A percentile compares a stretch with the other conserved stretches of the same genome.
Conservation (phyloP, 2,888 invertebrate genomes). For the Orchestes rusci region DNA sequence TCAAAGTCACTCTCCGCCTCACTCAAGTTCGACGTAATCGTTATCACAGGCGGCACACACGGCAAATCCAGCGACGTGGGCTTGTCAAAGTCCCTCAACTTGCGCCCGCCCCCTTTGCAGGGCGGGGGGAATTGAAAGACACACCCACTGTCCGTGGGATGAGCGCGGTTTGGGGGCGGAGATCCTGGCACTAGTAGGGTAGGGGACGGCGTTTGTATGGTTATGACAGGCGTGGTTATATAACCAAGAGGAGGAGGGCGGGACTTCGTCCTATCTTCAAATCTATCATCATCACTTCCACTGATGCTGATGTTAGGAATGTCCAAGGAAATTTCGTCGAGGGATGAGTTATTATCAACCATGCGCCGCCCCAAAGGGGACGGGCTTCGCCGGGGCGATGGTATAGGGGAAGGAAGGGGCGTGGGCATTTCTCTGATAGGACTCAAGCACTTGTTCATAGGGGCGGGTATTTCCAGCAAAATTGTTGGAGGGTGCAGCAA, state of each 20-base stretch:
- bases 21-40: conserved; percentile 68
- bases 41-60: conserved; percentile 60
- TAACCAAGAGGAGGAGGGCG: too few relatives aligned
- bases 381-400: conserved; percentile 47
- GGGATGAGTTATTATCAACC: too few relatives aligned
- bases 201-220: conserved; percentile 59
- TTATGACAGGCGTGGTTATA: conserved; percentile 59
- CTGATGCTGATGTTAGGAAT: conserved; percentile 42
- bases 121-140: conserved; percentile 34
- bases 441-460: conserved; percentile 69
- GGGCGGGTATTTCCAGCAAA: conserved; percentile 67
- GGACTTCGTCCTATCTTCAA: too few relatives aligned
- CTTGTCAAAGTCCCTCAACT: conserved; percentile 57
- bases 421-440: conserved; percentile 74
- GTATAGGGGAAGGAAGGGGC: conserved; percentile 65
- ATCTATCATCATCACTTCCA: conserved; percentile 41
- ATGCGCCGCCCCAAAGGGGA: too few relatives aligned
- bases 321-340: conserved; percentile 47
- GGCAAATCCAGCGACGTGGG: conserved; percentile 55
- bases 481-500: conserved; percentile 67
- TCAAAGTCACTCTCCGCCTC: conserved; percentile 69
- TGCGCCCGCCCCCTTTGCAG: conserved; percentile 40
- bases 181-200: conserved; percentile 46
- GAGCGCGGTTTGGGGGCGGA: conserved; percentile 49
- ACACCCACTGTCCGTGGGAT: conserved; percentile 29